Evolutionary conservation across 2,797 vertebrate genomes (phyloP).

Genomic region (Pitangus sulphuratus): DNA sequence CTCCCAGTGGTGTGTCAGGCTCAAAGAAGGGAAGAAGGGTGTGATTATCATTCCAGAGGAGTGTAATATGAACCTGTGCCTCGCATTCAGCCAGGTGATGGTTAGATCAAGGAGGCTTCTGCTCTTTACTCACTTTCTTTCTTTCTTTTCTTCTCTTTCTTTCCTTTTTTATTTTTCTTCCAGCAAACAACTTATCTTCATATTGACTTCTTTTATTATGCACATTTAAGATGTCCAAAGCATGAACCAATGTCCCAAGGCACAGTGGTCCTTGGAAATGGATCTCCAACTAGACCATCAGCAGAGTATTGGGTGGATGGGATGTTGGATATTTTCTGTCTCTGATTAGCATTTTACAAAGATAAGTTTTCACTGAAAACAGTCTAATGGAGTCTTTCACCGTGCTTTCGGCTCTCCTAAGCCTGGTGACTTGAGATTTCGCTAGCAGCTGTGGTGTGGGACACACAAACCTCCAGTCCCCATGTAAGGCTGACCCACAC

Average conservation of each 20-base stretch:
- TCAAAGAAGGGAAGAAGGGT: constrained; percentile 27
- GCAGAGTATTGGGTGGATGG: background rate
- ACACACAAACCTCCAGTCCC: background rate
- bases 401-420: background rate
- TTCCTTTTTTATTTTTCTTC: background rate
- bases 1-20: constrained; percentile 39
- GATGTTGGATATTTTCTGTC: background rate
- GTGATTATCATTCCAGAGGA: constrained; percentile 55
- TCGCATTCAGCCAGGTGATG: background rate
- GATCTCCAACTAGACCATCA: background rate
- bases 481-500: background rate
- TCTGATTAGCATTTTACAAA: background rate
- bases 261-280: background rate
- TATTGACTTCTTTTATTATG: background rate
- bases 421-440: background rate
- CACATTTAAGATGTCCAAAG: background rate
- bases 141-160: background rate
- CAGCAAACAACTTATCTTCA: background rate
- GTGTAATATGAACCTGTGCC: constrained; percentile 19
- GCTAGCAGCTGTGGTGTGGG: background rate
- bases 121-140: background rate
- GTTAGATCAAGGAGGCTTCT: background rate
- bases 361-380: background rate
- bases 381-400: background rate
- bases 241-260: background rate